phyloP scores from a whole-genome alignment of 2,797 vertebrate species.

The Tinamus major region DNA sequence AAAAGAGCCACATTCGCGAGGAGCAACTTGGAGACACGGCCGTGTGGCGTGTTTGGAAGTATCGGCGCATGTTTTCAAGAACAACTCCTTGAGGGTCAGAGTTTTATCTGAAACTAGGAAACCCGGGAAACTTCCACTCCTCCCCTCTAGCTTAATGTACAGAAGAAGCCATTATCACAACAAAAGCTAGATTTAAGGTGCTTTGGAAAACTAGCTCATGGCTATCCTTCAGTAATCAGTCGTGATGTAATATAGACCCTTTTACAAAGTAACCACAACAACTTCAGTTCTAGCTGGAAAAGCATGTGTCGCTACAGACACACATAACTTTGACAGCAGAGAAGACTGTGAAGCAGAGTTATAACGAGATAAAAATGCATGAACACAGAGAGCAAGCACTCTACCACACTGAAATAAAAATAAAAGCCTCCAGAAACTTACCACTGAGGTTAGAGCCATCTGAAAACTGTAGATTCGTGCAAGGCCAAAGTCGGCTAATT shows the following conservation, averaged over 20 bases:
- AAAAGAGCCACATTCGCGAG: neutral
- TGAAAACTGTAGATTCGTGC: conserved; percentile 99
- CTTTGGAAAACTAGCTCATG: neutral
- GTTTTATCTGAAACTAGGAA: neutral
- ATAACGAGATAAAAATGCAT: neutral
- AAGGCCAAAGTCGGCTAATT: conserved; percentile 96
- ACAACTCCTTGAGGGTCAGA: neutral
- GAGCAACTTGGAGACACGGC: neutral
- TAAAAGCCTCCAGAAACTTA: conserved; percentile 79
- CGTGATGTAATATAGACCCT: neutral
- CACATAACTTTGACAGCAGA: neutral
- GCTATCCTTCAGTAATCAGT: neutral
- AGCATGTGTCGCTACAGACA: neutral
- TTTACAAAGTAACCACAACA: neutral
- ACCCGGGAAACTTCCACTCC: neutral
- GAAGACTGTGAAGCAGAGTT: neutral
- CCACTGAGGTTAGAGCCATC: conserved; percentile 99
- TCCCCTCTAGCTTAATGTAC: neutral
- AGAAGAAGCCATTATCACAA: neutral
- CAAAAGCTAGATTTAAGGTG: neutral
- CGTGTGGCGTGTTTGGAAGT: neutral
- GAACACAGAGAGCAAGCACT: neutral
- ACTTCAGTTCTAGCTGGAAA: neutral
- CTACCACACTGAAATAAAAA: neutral
- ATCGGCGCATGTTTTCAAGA: neutral